phyloP scores from a whole-genome alignment of 2,797 vertebrate species.

The Sebastiscus albofasciatus region DNA sequence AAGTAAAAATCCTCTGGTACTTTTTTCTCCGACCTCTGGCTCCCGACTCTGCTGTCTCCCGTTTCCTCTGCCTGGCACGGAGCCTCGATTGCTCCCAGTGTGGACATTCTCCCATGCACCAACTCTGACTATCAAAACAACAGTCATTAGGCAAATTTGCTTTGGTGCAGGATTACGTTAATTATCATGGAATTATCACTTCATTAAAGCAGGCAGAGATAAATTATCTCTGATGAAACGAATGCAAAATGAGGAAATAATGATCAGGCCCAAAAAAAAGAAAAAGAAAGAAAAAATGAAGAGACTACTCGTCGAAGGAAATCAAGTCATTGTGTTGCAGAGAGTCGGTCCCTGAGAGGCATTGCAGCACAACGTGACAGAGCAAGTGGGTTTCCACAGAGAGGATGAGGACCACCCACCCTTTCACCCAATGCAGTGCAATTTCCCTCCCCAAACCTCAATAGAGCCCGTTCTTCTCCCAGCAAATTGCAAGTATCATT shows the following conservation, averaged over 20 bases:
- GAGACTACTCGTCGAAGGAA: slow-evolving; percentile 55
- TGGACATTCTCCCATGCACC: slow-evolving; percentile 75
- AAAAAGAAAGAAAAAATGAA: slow-evolving; percentile 40
- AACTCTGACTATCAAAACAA: slow-evolving; percentile 83
- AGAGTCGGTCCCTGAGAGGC: slow-evolving; percentile 53
- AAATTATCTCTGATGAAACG: slow-evolving; percentile 84
- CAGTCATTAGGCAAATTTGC: slow-evolving; percentile 87
- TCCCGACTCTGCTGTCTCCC: slow-evolving; percentile 42
- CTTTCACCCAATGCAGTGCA: slow-evolving; percentile 48
- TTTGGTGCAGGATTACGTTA: slow-evolving; percentile 86
- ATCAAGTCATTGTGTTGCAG: slow-evolving; percentile 71
- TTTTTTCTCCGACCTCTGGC: slow-evolving; percentile 54
- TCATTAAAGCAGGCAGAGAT: slow-evolving; percentile 86
- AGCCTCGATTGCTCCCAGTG: slow-evolving; percentile 67
- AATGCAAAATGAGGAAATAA: slow-evolving; percentile 83
- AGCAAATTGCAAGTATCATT: slow-evolving; percentile 78
- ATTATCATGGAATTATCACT: slow-evolving; percentile 87
- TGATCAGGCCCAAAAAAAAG: slow-evolving; percentile 66
- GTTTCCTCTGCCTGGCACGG: slow-evolving; percentile 61
- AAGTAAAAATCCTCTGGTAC: slow-evolving; percentile 58
- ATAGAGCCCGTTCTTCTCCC: slow-evolving; percentile 51
- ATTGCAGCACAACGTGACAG: slow-evolving; percentile 58
- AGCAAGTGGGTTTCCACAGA: slow-evolving; percentile 51
- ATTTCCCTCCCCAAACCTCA: slow-evolving; percentile 53
- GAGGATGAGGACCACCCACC: slow-evolving; percentile 67